Percentiles rank a stretch among this genome's conserved stretches.
These are phyloP conservation scores for Slavum lentiscoides DNA, from an alignment of 2,888 invertebrate genomes.

Conservation along the genomic window DNA sequence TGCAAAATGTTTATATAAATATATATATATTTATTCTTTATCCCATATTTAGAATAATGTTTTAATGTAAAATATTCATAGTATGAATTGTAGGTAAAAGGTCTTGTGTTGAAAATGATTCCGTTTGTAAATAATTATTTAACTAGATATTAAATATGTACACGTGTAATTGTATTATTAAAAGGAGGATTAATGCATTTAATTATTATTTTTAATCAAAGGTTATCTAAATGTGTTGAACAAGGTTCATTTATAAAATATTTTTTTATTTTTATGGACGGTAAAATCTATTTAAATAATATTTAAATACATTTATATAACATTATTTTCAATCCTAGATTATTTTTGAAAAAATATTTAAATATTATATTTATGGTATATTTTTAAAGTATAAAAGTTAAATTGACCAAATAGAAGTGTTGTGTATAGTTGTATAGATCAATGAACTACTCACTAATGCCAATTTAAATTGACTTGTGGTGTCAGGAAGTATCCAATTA, in stretches of 20 bases:
- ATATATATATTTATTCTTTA: too few relatives aligned
- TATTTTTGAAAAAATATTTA: not conserved
- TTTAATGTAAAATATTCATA: too few relatives aligned
- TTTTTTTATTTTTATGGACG: not conserved
- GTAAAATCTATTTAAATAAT: not conserved
- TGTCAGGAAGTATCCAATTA: constrained; percentile 41
- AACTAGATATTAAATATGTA: too few relatives aligned
- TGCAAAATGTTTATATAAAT: too few relatives aligned
- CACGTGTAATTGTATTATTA: not conserved
- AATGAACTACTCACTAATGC: constrained; percentile 18
- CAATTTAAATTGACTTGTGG: constrained; percentile 35
- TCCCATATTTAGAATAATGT: too few relatives aligned
- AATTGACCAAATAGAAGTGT: not conserved
- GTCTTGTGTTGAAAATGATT: too few relatives aligned
- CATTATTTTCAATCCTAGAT: not conserved
- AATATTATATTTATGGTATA: not conserved
- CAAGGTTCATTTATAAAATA: constrained; percentile 2
- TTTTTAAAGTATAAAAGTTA: not conserved
- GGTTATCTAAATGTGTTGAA: constrained; percentile 15
- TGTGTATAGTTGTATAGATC: not conserved
- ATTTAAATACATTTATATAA: not conserved
- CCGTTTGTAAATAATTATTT: too few relatives aligned
- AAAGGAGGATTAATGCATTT: not conserved
- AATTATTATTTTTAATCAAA: constrained; percentile 8
- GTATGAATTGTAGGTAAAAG: too few relatives aligned